A percentile compares a stretch with the other conserved stretches of the same genome.
phyloP scores from a whole-genome alignment of 23 tunicate species.

The Trididemnum miniatum region DNA sequence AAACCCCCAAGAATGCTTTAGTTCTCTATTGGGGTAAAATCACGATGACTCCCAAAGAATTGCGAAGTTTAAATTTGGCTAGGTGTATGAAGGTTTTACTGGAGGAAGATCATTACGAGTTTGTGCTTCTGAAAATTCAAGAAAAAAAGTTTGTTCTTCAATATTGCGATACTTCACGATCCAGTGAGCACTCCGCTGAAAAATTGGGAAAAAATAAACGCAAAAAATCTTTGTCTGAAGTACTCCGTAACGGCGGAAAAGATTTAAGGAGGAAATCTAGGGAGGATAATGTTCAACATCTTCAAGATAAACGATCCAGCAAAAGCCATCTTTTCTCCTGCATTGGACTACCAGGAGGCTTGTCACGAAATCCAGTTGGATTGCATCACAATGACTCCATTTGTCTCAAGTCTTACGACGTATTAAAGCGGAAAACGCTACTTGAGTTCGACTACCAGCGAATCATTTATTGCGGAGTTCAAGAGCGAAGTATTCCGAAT shows the following conservation, averaged over 20 bases:
- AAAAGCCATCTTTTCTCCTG: slow-evolving; percentile 31
- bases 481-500: slow-evolving; percentile 16
- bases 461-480: slow-evolving; percentile 60
- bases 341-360: slow-evolving; percentile 1
- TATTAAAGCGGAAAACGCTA: background rate
- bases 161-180: slow-evolving; percentile 21
- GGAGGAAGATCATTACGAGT: slow-evolving; percentile 2
- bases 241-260: background rate
- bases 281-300: background rate
- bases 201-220: slow-evolving; percentile 4
- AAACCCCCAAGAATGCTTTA: slow-evolving; percentile 72
- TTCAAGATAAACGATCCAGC: background rate
- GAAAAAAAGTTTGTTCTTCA: slow-evolving; percentile 40
- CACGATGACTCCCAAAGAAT: slow-evolving; percentile 42
- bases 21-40: slow-evolving; percentile 44
- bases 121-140: slow-evolving; percentile 53
- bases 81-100: slow-evolving; percentile 18
- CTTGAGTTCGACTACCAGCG: slow-evolving; percentile 41
- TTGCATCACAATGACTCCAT: slow-evolving; percentile 50
- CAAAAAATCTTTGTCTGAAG: background rate
- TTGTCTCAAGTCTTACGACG: slow-evolving; percentile 38
- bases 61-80: slow-evolving; percentile 17
- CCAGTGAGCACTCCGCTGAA: background rate
- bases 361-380: background rate
- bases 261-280: background rate